Conservation (phyloP, 2,888 invertebrate species). For the Cynaeus angustus region DNA sequence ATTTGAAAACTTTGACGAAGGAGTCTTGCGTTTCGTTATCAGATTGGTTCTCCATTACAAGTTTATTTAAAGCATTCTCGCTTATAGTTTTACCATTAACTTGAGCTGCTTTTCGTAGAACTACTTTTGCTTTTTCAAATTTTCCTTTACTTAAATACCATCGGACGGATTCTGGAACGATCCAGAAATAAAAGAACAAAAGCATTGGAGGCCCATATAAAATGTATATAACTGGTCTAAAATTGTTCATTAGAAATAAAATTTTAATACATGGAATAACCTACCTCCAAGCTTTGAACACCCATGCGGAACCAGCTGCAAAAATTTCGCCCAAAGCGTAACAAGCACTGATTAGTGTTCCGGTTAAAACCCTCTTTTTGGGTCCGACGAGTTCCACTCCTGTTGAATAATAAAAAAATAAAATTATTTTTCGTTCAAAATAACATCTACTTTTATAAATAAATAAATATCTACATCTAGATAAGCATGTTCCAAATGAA, state of each 20-base stretch:
- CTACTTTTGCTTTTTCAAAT: slow-evolving; percentile 74
- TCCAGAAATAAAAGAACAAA: slow-evolving; percentile 79
- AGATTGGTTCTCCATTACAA: slow-evolving; percentile 49
- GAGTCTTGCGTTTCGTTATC: slow-evolving; percentile 54
- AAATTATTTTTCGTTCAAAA: neutral
- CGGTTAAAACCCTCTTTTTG: slow-evolving; percentile 81
- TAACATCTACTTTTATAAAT: too few relatives aligned
- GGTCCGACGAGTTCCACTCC: slow-evolving; percentile 86
- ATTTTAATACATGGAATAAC: slow-evolving; percentile 61
- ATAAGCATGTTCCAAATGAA: neutral
- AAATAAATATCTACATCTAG: too few relatives aligned
- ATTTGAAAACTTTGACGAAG: slow-evolving; percentile 73
- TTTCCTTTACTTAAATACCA: slow-evolving; percentile 82
- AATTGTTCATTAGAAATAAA: slow-evolving; percentile 3
- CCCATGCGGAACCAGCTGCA: slow-evolving; percentile 80
- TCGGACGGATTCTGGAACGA: slow-evolving; percentile 83
- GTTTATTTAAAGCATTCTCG: slow-evolving; percentile 64
- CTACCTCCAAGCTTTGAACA: slow-evolving; percentile 79
- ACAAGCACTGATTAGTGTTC: slow-evolving; percentile 81
- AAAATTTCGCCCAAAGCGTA: slow-evolving; percentile 82
- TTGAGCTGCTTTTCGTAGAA: slow-evolving; percentile 77
- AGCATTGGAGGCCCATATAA: slow-evolving; percentile 81
- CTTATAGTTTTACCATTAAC: slow-evolving; percentile 73
- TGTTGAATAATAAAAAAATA: slow-evolving; percentile 60
- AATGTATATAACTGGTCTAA: slow-evolving; percentile 62